Conservation (phyloP, 2,888 invertebrate species). For the Bedellia somnulentella region DNA sequence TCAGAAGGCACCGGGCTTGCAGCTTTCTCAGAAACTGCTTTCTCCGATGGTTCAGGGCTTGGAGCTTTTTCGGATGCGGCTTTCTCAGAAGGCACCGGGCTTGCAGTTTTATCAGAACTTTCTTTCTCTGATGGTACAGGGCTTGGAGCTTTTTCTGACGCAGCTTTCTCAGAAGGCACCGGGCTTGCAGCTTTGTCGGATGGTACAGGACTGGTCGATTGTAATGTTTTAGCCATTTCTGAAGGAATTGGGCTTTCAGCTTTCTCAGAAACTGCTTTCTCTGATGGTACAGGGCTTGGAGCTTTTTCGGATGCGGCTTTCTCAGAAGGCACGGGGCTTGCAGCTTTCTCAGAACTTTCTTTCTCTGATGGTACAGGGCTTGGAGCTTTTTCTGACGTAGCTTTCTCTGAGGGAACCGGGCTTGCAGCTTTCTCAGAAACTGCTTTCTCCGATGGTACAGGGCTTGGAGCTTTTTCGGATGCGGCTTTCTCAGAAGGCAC, state of each 20-base stretch:
- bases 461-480: background rate
- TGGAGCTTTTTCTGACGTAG: background rate
- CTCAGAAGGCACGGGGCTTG: background rate
- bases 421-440: background rate
- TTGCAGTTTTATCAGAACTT: background rate
- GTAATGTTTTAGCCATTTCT: background rate
- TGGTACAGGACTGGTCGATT: constrained; percentile 6
- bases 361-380: background rate
- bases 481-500: background rate
- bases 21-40: constrained; percentile 4
- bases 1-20: background rate
- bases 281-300: constrained; percentile 9
- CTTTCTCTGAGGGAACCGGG: background rate
- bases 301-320: constrained; percentile 6
- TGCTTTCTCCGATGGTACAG: background rate
- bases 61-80: background rate
- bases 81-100: background rate
- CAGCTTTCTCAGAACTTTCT: background rate
- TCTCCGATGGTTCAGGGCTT: background rate
- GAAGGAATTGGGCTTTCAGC: constrained; percentile 4
- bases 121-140: constrained; percentile 1
- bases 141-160: background rate
- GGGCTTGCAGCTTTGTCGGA: background rate
- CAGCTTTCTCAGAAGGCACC: constrained; percentile 2
- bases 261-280: constrained; percentile 6